Base-by-base conservation (phyloP, 2,888 invertebrate species). In the Frankliniella fusca region DNA sequence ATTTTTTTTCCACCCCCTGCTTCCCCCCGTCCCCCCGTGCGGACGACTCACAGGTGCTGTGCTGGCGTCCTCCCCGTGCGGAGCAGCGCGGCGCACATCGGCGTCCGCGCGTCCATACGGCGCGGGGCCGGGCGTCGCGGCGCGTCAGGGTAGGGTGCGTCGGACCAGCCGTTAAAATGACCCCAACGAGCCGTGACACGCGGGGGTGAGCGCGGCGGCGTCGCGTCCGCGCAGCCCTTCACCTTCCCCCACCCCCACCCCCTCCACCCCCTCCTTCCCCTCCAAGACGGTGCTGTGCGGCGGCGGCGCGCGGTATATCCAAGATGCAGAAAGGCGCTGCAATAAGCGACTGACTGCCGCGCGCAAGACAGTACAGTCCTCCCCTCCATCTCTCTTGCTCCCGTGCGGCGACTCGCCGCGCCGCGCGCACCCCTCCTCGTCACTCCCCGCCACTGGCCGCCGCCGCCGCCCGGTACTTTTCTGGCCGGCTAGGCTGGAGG, bases 141-240 rank as follows among this genome's bases (percentile, higher is more conserved):
- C 27, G 23, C 23, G 23, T 76, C 70, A 12, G 70, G 38, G 23
- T 27, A 27, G 23, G 12, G 11, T 76, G 70, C 70, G 70, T 12
- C 70, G 70, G 23, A 38, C 70, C 70, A 76, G 70, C 70, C 70
- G 70, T 76, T 76, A 76, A 76, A 76, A 27, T 76, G 70, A 76
- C 70, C 70, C 70, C 70, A 76, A 76, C 70, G 70, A 76, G 70
- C 70, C 70, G 70, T 76, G 70, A 27, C 70, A 76, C 23, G 27
- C 70, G 70, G 70, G 70, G 11, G 23, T 9, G 70, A n/a, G 23
- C 70, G 9, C 65, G 65, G 54, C 54, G 15, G 54, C 54, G 11
- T 18, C 54, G 54, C 18, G 15, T 7, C 54, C 15, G 15, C 38
- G 38, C 38, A 5, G 38, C 38, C 5, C 38, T 38, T 2, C 38